phyloP scores from a whole-genome alignment of 2,888 invertebrate species.

The Sinodicranocentrus sp. region DNA sequence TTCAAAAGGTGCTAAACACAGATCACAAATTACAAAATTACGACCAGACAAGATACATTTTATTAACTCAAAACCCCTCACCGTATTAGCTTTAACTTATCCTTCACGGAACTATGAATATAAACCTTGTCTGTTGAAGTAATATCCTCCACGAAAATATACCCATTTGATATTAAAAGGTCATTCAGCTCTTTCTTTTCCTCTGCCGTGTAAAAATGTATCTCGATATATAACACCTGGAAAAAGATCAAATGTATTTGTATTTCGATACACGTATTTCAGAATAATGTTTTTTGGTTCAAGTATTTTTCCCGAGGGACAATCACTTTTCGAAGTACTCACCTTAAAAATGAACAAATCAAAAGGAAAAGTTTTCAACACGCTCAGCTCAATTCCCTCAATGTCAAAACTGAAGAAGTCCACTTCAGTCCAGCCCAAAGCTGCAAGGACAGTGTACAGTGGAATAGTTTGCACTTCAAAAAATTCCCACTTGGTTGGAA shows the following conservation, averaged over 20 bases:
- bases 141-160: slow-evolving; percentile 13
- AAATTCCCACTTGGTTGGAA: too few relatives aligned
- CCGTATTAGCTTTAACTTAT: too few relatives aligned
- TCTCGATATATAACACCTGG: slow-evolving; percentile 23
- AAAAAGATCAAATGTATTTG: too few relatives aligned
- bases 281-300: too few relatives aligned
- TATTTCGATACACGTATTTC: too few relatives aligned
- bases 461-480: slow-evolving; percentile 39
- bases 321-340: too few relatives aligned
- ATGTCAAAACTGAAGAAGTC: slow-evolving; percentile 54
- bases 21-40: too few relatives aligned
- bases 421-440: slow-evolving; percentile 40
- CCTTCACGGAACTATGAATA: slow-evolving; percentile 30
- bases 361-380: slow-evolving; percentile 43
- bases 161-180: slow-evolving; percentile 16
- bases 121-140: slow-evolving; percentile 26
- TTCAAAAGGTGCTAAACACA: too few relatives aligned
- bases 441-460: slow-evolving; percentile 31
- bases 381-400: slow-evolving; percentile 30
- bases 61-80: too few relatives aligned
- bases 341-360: slow-evolving; percentile 36
- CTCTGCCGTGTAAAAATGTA: slow-evolving; percentile 18
- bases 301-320: too few relatives aligned
- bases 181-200: slow-evolving; percentile 18
- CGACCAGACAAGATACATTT: too few relatives aligned